Evolutionary conservation across 2,797 vertebrate species (phyloP), one percentile per base, ranked within the genome.

Genomic region (Dromococcyx pavoninus): DNA sequence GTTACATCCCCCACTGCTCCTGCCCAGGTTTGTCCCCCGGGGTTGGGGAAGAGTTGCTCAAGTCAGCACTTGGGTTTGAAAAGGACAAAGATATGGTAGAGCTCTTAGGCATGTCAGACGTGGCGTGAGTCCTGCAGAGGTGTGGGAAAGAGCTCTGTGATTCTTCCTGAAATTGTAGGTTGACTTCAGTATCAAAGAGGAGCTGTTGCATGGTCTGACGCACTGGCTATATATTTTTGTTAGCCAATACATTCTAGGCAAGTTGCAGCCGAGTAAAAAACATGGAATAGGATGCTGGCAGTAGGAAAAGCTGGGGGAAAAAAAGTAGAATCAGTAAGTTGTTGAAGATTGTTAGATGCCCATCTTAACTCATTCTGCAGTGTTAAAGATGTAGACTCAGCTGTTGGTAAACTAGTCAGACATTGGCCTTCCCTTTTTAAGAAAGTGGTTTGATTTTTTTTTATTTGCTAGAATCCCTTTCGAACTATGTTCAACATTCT

Each of bases 71-170:
- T 23, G 48, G 13, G 4, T 79, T 91, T 81, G 64, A 27, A 65
- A 91, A 25, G 54, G 81, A 1, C 5, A 37, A 2, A 1, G 9
- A 5, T 44, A 28, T 0, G 1, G 41, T 25, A n/a, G 35, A 75
- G 69, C 14, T 81, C 27, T 43, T 28, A 22, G n/a, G 13, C 28
- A 11, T 35, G 18, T 80, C 39, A 23, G 4, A 21, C 1, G 0
- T 25, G 54, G 19, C n/a, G 56, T 10, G 3, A 67, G 35, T 28
- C 30, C 54, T 74, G 10, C 16, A 12, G 7, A n/a, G 54, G 54
- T 66, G 43, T 1, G 0, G 28, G 44, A 22, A 88, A 54, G 33
- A 33, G 27, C 70, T 64, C 33, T 43, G 5, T 19, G 33, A 43
- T 56, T 57, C 82, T 81, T 58, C 35, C 39, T 78, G 62, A 61